Evolutionary conservation across 2,888 invertebrate species (phyloP), one percentile per base, ranked within the genome.

Genomic region (Chalcis sispes): DNA sequence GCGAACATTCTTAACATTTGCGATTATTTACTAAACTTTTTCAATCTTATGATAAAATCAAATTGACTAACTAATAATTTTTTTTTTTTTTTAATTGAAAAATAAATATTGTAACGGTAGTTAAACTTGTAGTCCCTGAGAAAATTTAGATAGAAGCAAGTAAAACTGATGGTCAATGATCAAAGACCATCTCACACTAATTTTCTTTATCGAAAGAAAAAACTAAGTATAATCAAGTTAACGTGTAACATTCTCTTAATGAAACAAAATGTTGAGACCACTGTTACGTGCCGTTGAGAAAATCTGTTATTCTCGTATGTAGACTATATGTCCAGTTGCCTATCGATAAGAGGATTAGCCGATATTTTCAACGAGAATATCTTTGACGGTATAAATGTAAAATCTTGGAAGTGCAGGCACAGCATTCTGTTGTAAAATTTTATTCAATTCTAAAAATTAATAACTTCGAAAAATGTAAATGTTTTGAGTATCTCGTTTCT

Each of bases 361-460:
- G 67, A 72, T 77, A 75, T 72, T 75, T 74, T 74, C 77, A 64
- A 64, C 62, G 48, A 40, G 66, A 61, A 18, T 52, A 62, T 65
- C 59, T 77, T 66, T 54, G 23, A 69, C 23, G 52, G 20, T 72
- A 62, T 64, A 32, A 69, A 62, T 71, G 74, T 36, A 70, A 66
- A 77, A 72, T 77, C 40, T 74, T 71, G 72, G 50, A 73, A 77
- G 67, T 77, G 74, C 77, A 75, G 77, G 75, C 36, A 23, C 50
- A 50, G 15, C 42, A 64, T 50, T 32, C 42, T n/a, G n/a, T n/a
- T n/a, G n/a, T n/a, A n/a, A 29, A 62, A 10, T 20, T 48, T 29
- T 62, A 48, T 18, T 62, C 0, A n/a, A 29, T 3, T 1, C 25
- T 25, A 27, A 61, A 61, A 25, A n/a, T 20, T 18, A n/a, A 46